Evolutionary conservation across 1,140 invertebrate species (phyloP), one percentile per base, ranked within the genome.

Genomic region (Lasaia peninsularis): DNA sequence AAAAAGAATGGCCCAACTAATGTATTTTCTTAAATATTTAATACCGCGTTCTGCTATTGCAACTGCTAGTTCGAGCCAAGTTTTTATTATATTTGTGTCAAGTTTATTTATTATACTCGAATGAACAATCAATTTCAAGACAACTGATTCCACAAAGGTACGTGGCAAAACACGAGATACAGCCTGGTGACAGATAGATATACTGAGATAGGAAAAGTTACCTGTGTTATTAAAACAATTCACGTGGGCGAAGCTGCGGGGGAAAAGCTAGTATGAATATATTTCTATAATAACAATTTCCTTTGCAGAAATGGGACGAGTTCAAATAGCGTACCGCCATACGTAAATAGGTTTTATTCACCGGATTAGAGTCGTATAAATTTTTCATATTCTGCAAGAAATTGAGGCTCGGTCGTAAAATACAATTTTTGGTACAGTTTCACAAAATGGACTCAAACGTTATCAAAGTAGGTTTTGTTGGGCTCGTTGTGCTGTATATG

Each of bases 341-440:
- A 52, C 58, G 49, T 53, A 51, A 31, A 32, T 62, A 16, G 14
- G 21, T 40, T 21, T 50, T 31, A 57, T 57, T 58, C 49, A 56
- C 50, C 48, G 54, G 55, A 54, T 62, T 58, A 52, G 40, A 53
- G 52, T 58, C 55, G 40, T 18, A 55, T 44, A 62, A 21, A 54
- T 53, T 54, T 31, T 53, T 62, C 55, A 57, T 58, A 62, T 58
- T 21, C 33, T 20, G 35, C 40, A 14, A 24, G 34, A 24, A 54
- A 21, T 20, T 11, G 35, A 37, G 52, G 52, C 35, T 24, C 37
- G 24, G 35, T 24, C 20, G 24, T 54, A 37, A 54, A 54, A 37
- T 18, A 40, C 21, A 40, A 40, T 54, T 37, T n/a, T 40, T 37
- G 49, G 34, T 40, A 37, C 35, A 24, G 24, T 24, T 24, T 28